These are phyloP conservation scores for Apostichopus parvimensis DNA, from an alignment of 35 echinoderm and acorn worm species.

Conservation along the genomic window DNA sequence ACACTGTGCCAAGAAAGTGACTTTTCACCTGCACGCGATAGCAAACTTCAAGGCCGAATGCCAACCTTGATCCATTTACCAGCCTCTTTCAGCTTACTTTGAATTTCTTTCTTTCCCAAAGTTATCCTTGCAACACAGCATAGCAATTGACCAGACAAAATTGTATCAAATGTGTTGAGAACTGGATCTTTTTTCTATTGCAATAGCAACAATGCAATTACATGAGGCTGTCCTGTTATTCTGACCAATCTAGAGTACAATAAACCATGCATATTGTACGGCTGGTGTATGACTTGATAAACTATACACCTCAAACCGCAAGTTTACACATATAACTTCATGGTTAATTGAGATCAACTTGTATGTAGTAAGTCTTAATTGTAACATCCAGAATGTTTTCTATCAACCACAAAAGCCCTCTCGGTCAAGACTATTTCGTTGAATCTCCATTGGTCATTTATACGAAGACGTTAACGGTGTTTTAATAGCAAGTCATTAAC, in stretches of 20 bases:
- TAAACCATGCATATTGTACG: too few species aligned
- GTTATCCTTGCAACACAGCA: too few species aligned
- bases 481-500: constrained; percentile 2
- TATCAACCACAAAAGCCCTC: background rate
- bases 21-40: background rate
- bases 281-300: too few species aligned
- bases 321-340: background rate
- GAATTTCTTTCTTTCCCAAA: too few species aligned
- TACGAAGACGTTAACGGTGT: background rate
- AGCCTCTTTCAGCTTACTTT: too few species aligned
- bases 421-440: background rate
- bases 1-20: background rate
- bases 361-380: background rate
- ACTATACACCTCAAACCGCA: background rate
- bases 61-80: background rate
- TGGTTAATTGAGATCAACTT: background rate
- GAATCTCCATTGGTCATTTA: background rate
- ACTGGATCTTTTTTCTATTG: too few species aligned
- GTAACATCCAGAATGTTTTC: background rate
- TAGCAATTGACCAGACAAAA: too few species aligned
- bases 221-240: too few species aligned
- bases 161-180: too few species aligned
- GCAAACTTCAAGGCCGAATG: background rate
- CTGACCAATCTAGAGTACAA: too few species aligned
- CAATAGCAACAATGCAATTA: too few species aligned